Evolutionary conservation across 2,888 invertebrate species (phyloP), one percentile per base, ranked within the genome.

Genomic region (Euzetes globulus): DNA sequence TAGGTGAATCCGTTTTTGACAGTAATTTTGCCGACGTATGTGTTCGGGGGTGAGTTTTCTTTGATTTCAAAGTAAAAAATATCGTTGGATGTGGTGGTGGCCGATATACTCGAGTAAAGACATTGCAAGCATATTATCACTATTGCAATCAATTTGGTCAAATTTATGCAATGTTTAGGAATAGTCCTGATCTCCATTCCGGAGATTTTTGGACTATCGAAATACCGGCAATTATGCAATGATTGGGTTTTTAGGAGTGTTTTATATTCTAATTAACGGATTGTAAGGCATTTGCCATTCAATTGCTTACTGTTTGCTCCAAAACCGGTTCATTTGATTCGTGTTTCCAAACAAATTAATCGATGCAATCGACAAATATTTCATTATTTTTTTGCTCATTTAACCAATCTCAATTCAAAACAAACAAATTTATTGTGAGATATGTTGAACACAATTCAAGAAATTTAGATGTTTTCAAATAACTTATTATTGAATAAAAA

Each of bases 1-100:
- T 96, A 97, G 0, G 91, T 91, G 82, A 94, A 94, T 76, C 91
- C 92, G 5, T 90, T 87, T 82, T 91, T 90, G 9, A 88, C 90
- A 41, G 93, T 92, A 79, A 97, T 94, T 80, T 86, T 87, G 17
- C 96, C 97, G 33, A 96, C 93, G 65, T 88, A 82, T 0, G 91
- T 91, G 63, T 92, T 93, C 75, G 88, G 87, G 11, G 91, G 90
- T 81, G 90, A 89, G 77, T 91, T 92, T 83, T 97, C 97, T 75
- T 87, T 86, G 77, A 95, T 89, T 81, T 91, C 90, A 80, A 95
- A 88, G 65, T 76, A 60, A 33, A 71, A 74, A 9, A 65, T 65
- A 72, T 76, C 76, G 47, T 29, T 72, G 17, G 63, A 52, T 0
- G 72, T n/a, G 25, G 58, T 27, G 2, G 58, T 37, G 11, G 55